Conservation (phyloP, 2,888 invertebrate species). For the Synergus japonicus region DNA sequence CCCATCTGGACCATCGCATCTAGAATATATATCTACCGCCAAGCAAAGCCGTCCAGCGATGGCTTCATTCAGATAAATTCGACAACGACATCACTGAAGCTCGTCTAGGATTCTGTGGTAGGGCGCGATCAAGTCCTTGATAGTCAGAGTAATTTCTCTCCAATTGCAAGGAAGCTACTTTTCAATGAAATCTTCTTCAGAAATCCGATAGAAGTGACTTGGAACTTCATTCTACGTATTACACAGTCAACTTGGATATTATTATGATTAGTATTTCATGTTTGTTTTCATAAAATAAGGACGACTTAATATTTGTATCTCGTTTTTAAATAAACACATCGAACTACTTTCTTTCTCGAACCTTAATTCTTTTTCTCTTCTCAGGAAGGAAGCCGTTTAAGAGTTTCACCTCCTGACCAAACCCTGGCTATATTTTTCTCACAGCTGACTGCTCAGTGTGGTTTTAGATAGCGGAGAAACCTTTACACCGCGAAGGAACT, state of each 20-base stretch:
- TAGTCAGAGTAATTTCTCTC: slow-evolving; percentile 44
- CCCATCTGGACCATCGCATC: slow-evolving; percentile 52
- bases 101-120: slow-evolving; percentile 51
- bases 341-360: too few relatives aligned
- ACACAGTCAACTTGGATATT: neutral
- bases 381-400: too few relatives aligned
- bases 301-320: too few relatives aligned
- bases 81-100: slow-evolving; percentile 51
- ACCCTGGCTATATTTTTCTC: too few relatives aligned
- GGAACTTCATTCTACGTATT: neutral
- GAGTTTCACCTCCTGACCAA: too few relatives aligned
- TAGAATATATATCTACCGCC: slow-evolving; percentile 50
- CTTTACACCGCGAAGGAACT: too few relatives aligned
- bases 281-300: too few relatives aligned
- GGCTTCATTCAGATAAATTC: slow-evolving; percentile 55
- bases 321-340: too few relatives aligned
- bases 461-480: too few relatives aligned
- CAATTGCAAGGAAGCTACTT: slow-evolving; percentile 42
- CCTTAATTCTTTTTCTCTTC: too few relatives aligned
- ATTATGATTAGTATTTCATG: slow-evolving; percentile 23
- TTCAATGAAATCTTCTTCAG: slow-evolving; percentile 41
- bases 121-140: slow-evolving; percentile 52
- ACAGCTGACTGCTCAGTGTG: too few relatives aligned
- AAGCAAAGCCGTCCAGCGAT: slow-evolving; percentile 49
- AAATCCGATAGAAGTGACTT: slow-evolving; percentile 8